Percentiles rank a stretch among this genome's conserved stretches.
Conservation (phyloP, 2,888 invertebrate species). For the Ernsta delagoae region DNA sequence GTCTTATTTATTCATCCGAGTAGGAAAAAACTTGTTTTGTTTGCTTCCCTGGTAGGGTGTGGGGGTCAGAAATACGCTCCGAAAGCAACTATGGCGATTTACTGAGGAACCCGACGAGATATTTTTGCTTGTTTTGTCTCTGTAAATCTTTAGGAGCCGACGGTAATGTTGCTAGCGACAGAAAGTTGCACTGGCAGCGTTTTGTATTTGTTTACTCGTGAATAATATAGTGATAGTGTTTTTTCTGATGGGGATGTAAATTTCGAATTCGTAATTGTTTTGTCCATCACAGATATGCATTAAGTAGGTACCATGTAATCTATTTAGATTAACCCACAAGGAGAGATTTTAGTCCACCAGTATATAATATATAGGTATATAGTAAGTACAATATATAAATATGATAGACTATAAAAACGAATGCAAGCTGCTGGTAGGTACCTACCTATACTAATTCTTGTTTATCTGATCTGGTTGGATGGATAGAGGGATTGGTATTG, state of each 20-base stretch:
- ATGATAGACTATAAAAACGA: no score
- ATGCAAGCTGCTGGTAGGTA: no score
- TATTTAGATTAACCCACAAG: no score
- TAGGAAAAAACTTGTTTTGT: slow-evolving; percentile 81
- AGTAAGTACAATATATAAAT: no score
- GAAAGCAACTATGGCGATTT: slow-evolving; percentile 64
- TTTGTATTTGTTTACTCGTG: slow-evolving; percentile 11
- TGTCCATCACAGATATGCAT: no score
- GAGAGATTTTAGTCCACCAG: no score
- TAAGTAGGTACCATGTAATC: no score
- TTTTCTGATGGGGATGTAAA: neutral
- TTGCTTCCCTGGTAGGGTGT: slow-evolving; percentile 62
- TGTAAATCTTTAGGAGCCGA: slow-evolving; percentile 51
- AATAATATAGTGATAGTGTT: neutral
- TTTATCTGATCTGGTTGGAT: no score
- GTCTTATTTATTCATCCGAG: slow-evolving; percentile 83
- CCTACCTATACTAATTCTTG: no score
- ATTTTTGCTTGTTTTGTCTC: slow-evolving; percentile 68
- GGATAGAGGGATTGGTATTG: no score
- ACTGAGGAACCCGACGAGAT: slow-evolving; percentile 60
- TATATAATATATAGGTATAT: no score
- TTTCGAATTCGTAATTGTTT: no score
- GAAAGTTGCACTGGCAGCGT: slow-evolving; percentile 20
- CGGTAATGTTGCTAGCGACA: slow-evolving; percentile 46
- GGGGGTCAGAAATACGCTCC: slow-evolving; percentile 56